Evolutionary conservation across 1,140 invertebrate species (phyloP).

Genomic region (Tribolium madens): DNA sequence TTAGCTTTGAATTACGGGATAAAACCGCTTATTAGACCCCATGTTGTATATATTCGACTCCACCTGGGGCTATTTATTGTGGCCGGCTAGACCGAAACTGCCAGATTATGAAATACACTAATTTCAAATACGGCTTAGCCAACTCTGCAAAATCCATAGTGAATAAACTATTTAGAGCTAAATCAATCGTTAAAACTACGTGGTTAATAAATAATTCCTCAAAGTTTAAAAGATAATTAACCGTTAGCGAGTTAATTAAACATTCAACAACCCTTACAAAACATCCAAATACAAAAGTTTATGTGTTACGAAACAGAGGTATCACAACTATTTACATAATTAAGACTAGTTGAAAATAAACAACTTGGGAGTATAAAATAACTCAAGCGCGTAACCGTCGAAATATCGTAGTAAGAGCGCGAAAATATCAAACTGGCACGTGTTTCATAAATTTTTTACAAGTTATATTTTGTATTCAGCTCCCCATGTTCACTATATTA

Average conservation of each 20-base stretch:
- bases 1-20: slow-evolving; percentile 45
- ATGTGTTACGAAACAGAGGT: not conserved
- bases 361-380: not conserved
- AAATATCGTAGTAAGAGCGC: not conserved
- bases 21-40: slow-evolving; percentile 43
- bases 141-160: slow-evolving; percentile 24
- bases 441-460: slow-evolving; percentile 29
- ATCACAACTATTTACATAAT: slow-evolving; percentile 10
- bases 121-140: not conserved
- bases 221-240: slow-evolving; percentile 28
- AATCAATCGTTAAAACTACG: slow-evolving; percentile 22
- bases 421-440: slow-evolving; percentile 22
- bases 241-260: not conserved
- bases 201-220: slow-evolving; percentile 28
- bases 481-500: slow-evolving; percentile 27
- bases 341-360: not conserved
- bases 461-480: slow-evolving; percentile 32
- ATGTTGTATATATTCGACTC: slow-evolving; percentile 33
- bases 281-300: not conserved
- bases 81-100: slow-evolving; percentile 20
- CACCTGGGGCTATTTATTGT: slow-evolving; percentile 38
- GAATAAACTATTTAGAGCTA: not conserved
- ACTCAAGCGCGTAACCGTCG: not conserved
- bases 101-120: slow-evolving; percentile 17
- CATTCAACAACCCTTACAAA: not conserved